phyloP scores from a whole-genome alignment of 2,888 invertebrate genomes.

The Cephus nigrinus region DNA sequence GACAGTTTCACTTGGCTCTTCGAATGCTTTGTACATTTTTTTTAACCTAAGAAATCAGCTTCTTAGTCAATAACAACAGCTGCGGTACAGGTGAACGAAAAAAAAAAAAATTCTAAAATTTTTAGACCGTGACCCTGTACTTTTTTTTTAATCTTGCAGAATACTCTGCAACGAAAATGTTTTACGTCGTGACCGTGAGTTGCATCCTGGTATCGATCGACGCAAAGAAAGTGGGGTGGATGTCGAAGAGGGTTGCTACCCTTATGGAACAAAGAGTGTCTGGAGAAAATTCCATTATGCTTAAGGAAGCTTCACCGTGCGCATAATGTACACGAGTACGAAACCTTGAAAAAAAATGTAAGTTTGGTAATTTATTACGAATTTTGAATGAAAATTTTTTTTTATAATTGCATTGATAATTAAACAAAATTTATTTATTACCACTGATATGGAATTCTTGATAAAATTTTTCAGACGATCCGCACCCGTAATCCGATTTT shows the following conservation, averaged over 20 bases:
- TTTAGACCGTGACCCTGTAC: not conserved
- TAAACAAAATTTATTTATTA: not conserved
- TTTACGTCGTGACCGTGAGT: slow-evolving; percentile 32
- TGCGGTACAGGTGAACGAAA: not conserved
- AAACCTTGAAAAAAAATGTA: not conserved
- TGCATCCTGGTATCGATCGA: slow-evolving; percentile 44
- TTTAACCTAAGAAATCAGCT: not conserved
- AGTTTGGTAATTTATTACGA: not conserved
- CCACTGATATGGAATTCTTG: not conserved
- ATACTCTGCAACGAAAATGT: slow-evolving; percentile 7
- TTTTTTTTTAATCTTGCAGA: not conserved
- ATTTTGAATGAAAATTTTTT: not conserved
- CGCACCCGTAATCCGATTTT: no score
- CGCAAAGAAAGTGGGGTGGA: slow-evolving; percentile 44
- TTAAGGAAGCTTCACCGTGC: not conserved
- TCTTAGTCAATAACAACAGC: not conserved
- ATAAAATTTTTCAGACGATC: not conserved
- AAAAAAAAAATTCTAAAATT: not conserved
- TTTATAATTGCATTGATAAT: no score
- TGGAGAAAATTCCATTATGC: slow-evolving; percentile 33
- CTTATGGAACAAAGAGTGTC: slow-evolving; percentile 45
- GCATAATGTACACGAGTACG: not conserved
- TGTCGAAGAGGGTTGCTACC: slow-evolving; percentile 43
- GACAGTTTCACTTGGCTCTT: not conserved
- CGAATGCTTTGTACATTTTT: not conserved